A percentile compares a stretch with the other conserved stretches of the same genome.
Evolutionary conservation across 2,797 vertebrate species (phyloP).

Genomic region (Tiaroga cobitis): DNA sequence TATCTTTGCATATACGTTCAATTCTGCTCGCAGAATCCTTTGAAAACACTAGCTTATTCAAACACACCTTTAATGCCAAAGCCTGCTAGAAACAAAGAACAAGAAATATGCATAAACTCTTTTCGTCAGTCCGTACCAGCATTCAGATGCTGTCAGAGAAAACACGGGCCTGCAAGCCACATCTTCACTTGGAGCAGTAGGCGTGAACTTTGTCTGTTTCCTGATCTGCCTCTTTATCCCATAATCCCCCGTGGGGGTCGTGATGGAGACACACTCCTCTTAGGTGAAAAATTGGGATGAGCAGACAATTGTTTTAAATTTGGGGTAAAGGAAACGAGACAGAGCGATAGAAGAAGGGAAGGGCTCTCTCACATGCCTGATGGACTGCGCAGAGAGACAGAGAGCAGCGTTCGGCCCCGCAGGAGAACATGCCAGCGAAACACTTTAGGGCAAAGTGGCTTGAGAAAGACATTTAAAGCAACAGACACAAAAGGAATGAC

Average conservation of each 20-base stretch:
- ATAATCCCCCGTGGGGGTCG: constrained; percentile 19
- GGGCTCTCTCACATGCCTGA: constrained; percentile 32
- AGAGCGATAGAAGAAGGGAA: constrained; percentile 15
- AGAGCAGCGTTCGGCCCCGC: neutral
- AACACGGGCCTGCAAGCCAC: neutral
- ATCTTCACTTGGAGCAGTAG: neutral
- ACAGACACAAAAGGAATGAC: constrained; percentile 44
- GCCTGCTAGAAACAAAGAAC: constrained; percentile 1
- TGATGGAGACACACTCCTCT: constrained; percentile 35
- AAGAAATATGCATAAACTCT: neutral
- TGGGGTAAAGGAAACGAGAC: constrained; percentile 5
- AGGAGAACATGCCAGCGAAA: constrained; percentile 22
- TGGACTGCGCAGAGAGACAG: constrained; percentile 10
- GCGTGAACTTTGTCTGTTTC: constrained; percentile 21
- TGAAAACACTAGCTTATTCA: neutral
- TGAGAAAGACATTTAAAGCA: constrained; percentile 52
- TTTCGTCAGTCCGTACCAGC: neutral
- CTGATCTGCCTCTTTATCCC: constrained; percentile 50
- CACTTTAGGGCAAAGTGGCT: constrained; percentile 36
- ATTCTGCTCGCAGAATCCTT: neutral
- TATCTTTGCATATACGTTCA: neutral
- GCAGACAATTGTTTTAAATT: constrained; percentile 49
- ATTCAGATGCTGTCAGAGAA: constrained; percentile 2
- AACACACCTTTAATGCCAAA: constrained; percentile 4
- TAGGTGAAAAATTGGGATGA: constrained; percentile 43